These are phyloP conservation scores for Branchellion lobata DNA, from an alignment of 2,888 invertebrate genomes.

Conservation along the genomic window DNA sequence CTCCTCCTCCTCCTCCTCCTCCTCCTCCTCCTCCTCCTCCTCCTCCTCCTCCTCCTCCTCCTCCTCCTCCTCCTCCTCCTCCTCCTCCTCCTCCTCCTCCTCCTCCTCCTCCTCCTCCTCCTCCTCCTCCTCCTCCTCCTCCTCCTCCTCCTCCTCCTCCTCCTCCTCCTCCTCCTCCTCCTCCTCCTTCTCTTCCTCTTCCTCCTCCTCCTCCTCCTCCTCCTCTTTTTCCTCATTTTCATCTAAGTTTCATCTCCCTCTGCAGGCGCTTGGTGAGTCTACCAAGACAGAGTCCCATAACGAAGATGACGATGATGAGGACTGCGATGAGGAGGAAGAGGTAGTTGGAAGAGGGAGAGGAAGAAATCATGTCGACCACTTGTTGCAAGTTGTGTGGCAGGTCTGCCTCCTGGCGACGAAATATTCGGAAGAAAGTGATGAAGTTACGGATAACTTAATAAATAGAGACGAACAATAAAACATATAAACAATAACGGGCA, in stretches of 20 bases:
- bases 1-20: slow-evolving; percentile 55
- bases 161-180: neutral
- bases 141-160: neutral
- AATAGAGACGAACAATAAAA: neutral
- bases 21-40: neutral
- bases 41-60: neutral
- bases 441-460: too few relatives aligned
- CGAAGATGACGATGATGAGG: slow-evolving; percentile 80
- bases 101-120: neutral
- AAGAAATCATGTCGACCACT: slow-evolving; percentile 38
- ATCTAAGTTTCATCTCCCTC: slow-evolving; percentile 64
- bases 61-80: too few relatives aligned
- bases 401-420: slow-evolving; percentile 14
- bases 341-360: slow-evolving; percentile 76
- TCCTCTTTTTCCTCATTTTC: slow-evolving; percentile 42
- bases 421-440: neutral
- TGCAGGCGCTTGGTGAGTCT: slow-evolving; percentile 76
- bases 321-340: slow-evolving; percentile 79
- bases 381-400: slow-evolving; percentile 37
- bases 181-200: neutral
- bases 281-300: slow-evolving; percentile 89
- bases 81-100: neutral
- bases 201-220: neutral
- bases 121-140: neutral
- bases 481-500: neutral